Conservation (phyloP, 2,797 vertebrate species). For the Netta rufina region DNA sequence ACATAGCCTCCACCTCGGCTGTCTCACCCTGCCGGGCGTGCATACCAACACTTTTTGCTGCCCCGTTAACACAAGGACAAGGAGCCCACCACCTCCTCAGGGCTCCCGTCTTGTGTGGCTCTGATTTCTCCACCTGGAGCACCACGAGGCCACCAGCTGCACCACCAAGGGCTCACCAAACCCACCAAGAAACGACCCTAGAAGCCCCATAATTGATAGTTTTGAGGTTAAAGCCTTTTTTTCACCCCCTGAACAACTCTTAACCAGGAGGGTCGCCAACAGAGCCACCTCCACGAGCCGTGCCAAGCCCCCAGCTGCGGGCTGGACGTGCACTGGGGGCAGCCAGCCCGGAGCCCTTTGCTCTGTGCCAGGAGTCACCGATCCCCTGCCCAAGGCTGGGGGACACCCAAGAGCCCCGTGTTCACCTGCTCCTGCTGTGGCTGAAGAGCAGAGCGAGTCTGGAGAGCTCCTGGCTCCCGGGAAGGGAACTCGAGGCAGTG, state of each 20-base stretch:
- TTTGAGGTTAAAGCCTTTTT: conserved; percentile 42
- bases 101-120: not conserved
- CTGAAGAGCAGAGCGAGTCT: not conserved
- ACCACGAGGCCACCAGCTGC: not conserved
- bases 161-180: not conserved
- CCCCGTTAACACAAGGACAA: not conserved
- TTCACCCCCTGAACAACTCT: not conserved
- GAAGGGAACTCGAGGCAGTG: not conserved
- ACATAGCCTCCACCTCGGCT: not conserved
- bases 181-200: not conserved
- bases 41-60: not conserved
- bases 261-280: not conserved
- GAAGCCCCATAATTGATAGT: not conserved
- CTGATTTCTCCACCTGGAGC: not conserved
- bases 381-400: not conserved
- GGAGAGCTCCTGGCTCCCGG: not conserved
- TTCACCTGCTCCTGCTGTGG: accelerated
- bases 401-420: not conserved
- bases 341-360: not conserved
- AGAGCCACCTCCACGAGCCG: not conserved
- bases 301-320: not conserved
- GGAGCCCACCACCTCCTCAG: not conserved
- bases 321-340: not conserved
- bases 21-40: not conserved
- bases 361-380: conserved; percentile 9